Evolutionary conservation across 2,797 vertebrate species (phyloP).

Genomic region (Melanotaenia maccullochi): DNA sequence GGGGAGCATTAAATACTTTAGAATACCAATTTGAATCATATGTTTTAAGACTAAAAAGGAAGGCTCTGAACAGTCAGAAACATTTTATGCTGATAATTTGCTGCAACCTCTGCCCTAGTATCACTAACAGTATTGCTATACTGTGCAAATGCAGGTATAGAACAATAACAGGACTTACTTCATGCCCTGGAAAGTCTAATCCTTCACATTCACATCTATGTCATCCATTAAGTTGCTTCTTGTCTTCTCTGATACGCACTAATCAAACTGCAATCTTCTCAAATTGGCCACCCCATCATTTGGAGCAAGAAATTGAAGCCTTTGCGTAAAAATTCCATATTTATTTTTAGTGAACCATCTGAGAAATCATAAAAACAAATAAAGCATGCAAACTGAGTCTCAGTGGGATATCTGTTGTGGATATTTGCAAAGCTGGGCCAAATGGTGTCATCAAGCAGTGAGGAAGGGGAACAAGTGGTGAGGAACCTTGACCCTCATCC

Average conservation of each 20-base stretch:
- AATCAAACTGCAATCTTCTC: too few relatives aligned
- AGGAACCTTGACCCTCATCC: too few relatives aligned
- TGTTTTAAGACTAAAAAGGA: not conserved
- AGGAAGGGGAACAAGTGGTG: too few relatives aligned
- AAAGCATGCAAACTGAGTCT: not conserved
- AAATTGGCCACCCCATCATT: too few relatives aligned
- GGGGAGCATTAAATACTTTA: not conserved
- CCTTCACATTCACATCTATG: too few relatives aligned
- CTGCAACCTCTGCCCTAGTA: not conserved
- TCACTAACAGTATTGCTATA: not conserved
- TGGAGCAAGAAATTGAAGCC: too few relatives aligned
- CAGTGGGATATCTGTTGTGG: not conserved
- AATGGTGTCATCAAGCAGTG: not conserved
- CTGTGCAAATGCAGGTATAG: not conserved
- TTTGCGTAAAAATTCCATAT: too few relatives aligned
- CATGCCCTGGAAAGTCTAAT: too few relatives aligned
- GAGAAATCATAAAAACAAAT: too few relatives aligned
- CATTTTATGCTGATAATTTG: not conserved
- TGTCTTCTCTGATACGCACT: not conserved
- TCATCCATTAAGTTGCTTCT: not conserved
- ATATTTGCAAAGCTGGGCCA: too few relatives aligned
- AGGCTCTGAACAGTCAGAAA: not conserved
- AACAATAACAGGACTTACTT: too few relatives aligned
- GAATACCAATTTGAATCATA: not conserved
- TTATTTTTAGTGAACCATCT: too few relatives aligned